A percentile compares a stretch with the other conserved stretches of the same genome.
These are phyloP conservation scores for Prolemur simus DNA, from an alignment of 2,113 vertebrate species.

Conservation along the genomic window DNA sequence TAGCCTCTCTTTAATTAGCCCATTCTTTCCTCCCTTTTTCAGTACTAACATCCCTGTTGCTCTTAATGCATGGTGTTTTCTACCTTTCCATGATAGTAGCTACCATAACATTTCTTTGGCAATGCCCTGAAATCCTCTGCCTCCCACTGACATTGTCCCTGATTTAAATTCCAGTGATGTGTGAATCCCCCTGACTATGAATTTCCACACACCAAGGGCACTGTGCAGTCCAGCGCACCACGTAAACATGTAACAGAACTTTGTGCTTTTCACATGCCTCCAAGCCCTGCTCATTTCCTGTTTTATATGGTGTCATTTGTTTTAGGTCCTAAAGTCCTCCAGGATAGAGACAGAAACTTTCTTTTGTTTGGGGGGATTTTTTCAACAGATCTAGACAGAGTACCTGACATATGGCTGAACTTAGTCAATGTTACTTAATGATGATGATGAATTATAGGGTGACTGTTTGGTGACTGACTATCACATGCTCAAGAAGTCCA, in stretches of 20 bases:
- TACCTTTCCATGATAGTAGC: neutral
- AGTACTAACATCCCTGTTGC: neutral
- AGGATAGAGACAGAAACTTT: neutral
- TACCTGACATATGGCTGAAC: neutral
- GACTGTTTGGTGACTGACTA: neutral
- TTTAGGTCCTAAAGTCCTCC: neutral
- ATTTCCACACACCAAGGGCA: neutral
- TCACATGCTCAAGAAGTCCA: neutral
- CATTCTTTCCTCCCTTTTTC: neutral
- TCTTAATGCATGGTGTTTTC: neutral
- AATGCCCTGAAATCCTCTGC: neutral
- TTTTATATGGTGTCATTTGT: constrained; percentile 36
- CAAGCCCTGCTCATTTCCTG: neutral
- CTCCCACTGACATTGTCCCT: neutral
- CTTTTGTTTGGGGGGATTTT: neutral
- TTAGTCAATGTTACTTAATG: neutral
- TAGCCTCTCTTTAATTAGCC: neutral
- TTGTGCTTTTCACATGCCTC: neutral
- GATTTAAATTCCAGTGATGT: constrained; percentile 32
- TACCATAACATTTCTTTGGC: neutral
- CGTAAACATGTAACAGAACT: neutral
- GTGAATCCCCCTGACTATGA: neutral
- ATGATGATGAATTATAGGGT: neutral
- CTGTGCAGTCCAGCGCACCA: neutral
- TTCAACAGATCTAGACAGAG: neutral